A percentile compares a stretch with the other conserved stretches of the same genome.
These are phyloP conservation scores for Phalacrocorax brasilianus DNA, from an alignment of 2,113 vertebrate genomes.

Conservation along the genomic window DNA sequence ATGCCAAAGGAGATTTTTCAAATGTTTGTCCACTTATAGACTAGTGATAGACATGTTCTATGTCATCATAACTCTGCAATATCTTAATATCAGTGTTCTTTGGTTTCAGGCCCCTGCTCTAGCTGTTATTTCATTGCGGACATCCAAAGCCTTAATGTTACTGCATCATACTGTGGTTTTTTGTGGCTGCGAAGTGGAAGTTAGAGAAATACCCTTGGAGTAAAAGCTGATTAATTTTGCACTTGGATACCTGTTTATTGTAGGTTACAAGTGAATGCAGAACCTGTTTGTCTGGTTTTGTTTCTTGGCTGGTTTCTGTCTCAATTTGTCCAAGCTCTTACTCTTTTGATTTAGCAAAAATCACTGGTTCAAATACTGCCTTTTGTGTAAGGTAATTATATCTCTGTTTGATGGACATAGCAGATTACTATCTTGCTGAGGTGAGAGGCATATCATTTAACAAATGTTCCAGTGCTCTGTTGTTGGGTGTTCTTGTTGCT, in stretches of 20 bases:
- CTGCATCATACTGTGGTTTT: background rate
- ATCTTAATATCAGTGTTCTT: background rate
- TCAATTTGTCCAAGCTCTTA: background rate
- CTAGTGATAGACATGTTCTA: background rate
- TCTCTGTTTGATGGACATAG: background rate
- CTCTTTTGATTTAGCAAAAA: constrained; percentile 5
- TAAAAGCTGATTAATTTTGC: constrained; percentile 34
- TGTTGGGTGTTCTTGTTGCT: background rate
- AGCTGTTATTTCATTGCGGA: background rate
- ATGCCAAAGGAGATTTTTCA: background rate
- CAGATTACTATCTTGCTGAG: background rate
- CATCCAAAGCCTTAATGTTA: background rate
- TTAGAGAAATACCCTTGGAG: background rate
- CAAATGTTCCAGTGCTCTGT: constrained; percentile 20
- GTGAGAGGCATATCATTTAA: constrained; percentile 1
- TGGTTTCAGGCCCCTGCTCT: background rate
- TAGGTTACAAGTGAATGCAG: background rate
- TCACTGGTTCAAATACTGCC: background rate
- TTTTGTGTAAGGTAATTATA: constrained; percentile 43
- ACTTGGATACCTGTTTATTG: background rate
- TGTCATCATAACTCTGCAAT: background rate
- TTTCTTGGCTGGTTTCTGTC: background rate
- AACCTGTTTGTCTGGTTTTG: constrained; percentile 49
- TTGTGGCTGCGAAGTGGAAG: constrained; percentile 4
- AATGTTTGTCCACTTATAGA: background rate